Base-by-base conservation (phyloP, 2,797 vertebrate species). In the Carduelis carduelis region DNA sequence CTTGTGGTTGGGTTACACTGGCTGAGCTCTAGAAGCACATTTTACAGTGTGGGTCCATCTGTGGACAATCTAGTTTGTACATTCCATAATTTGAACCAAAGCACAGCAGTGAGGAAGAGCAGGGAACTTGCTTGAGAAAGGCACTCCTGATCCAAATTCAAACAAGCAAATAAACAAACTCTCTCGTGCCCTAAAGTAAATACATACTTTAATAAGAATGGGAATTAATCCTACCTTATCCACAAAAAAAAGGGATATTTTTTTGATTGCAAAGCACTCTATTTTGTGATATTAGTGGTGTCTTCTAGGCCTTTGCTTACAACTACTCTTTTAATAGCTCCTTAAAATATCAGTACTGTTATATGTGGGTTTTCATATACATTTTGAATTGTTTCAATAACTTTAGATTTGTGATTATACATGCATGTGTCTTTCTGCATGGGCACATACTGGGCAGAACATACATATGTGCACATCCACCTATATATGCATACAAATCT, bases 381-480 rank as follows among this genome's bases (percentile, higher is more conserved):
- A 19, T 55, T 56, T 61, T 60, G 9, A 1, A 3, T 72, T 28
- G 1, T 22, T 82, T 68, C 20, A 59, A 8, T 52, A 76, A 24
- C 4, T 37, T 79, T 32, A 9, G 3, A 20, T 72, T 53, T 72
- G 3, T 49, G 10, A 24, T 8, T 77, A n/a, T 16, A 23, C 1
- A 32, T n/a, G 2, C 3, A 26, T 6, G 1, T 41, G 3, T 34
- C 2, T 27, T 70, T 75, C 8, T n/a, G 2, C 23, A 4, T 15
- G 16, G 8, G 4, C 26, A 26, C 3, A 7, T 44, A 20, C 11
- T 11, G 10, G 20, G 4, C 5, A 47, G 5, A 64, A 37, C 3
- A 21, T 9, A 23, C 2, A 8, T 21, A 6, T 4, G 6, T 30
- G 2, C 7, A 4, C 4, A 4, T 3, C 13, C 4, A 65, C 4